Conservation (phyloP, 2,113 vertebrate species). For the Dolichallabes microphthalmus region DNA sequence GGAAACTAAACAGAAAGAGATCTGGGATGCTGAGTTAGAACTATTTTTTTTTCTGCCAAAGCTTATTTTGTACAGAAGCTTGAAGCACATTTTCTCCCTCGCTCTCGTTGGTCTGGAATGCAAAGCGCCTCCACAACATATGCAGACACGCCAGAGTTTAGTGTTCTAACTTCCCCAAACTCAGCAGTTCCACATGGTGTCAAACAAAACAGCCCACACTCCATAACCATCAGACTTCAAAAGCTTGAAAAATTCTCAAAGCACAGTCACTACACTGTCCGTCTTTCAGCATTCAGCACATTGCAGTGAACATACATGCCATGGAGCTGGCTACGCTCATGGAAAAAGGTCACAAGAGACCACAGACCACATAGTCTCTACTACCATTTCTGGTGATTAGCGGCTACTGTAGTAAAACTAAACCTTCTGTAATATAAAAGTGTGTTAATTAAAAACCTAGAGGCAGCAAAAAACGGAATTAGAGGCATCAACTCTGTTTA, state of each 20-base stretch:
- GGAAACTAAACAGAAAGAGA: background rate
- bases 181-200: conserved; percentile 6
- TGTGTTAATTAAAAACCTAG: background rate
- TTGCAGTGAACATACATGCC: background rate
- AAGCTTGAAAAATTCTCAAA: background rate
- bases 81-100: background rate
- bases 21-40: conserved; percentile 8
- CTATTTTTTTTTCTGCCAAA: background rate
- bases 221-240: background rate
- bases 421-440: conserved; percentile 7
- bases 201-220: background rate
- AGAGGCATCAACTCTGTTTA: conserved; percentile 5
- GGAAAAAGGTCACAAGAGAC: conserved; percentile 12
- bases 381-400: background rate
- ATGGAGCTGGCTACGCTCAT: background rate
- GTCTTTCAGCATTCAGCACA: background rate
- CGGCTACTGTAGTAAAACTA: background rate
- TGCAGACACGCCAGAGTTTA: background rate
- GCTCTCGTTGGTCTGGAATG: background rate
- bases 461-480: background rate
- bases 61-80: conserved; percentile 7
- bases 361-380: background rate
- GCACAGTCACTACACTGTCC: background rate
- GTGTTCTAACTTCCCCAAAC: background rate
- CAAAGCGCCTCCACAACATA: conserved; percentile 13